A percentile compares a stretch with the other conserved stretches of the same genome.
Evolutionary conservation across 1,140 invertebrate species (phyloP).

Genomic region (Nasonia giraulti): DNA sequence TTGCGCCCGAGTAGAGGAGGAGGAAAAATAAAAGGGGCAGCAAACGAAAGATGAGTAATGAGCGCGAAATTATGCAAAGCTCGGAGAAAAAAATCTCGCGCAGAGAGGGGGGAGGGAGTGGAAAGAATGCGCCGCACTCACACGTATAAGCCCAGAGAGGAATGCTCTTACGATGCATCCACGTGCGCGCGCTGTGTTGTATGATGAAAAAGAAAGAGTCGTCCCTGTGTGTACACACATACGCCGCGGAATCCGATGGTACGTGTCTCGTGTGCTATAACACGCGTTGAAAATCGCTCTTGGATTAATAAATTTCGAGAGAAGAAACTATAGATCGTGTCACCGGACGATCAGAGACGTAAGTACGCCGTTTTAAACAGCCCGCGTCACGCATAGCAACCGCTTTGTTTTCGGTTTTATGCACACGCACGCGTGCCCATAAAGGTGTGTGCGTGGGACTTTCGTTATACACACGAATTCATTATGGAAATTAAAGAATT

Average conservation of each 20-base stretch:
- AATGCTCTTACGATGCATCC: conserved; percentile 52
- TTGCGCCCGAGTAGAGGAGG: too few species aligned
- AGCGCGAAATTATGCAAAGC: conserved; percentile 34
- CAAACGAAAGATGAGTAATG: conserved; percentile 38
- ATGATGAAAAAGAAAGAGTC: neutral
- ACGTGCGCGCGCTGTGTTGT: conserved; percentile 5
- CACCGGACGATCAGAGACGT: neutral
- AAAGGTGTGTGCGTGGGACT: neutral
- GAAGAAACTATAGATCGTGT: too few species aligned
- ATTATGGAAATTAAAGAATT: conserved; percentile 21
- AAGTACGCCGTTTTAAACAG: too few species aligned
- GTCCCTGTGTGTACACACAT: neutral
- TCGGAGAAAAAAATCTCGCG: neutral
- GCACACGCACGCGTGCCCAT: neutral
- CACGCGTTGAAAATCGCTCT: neutral
- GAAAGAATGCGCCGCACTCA: conserved; percentile 21
- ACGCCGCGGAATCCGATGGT: too few species aligned
- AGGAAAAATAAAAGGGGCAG: neutral
- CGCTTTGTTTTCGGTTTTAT: neutral
- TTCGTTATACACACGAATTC: too few species aligned
- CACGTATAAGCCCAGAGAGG: neutral
- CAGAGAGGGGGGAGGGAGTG: too few species aligned
- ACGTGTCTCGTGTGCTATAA: neutral
- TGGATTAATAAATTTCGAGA: conserved; percentile 36
- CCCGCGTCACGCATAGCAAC: conserved; percentile 42